Base-by-base conservation (phyloP, 1,140 invertebrate species). In the Bombus confusus region DNA sequence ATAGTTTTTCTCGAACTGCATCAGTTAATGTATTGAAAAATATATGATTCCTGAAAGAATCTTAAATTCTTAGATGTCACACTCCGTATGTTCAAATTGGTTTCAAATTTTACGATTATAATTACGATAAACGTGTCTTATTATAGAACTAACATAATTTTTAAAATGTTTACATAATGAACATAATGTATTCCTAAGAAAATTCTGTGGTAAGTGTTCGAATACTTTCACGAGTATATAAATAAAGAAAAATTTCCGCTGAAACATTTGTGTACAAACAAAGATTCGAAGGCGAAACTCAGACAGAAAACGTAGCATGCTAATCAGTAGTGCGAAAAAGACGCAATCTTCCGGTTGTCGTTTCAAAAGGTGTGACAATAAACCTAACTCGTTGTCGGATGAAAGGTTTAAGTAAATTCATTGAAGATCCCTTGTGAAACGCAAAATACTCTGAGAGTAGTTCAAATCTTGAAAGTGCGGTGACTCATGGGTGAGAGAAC, bases 261-360 rank as follows among this genome's bases (percentile, higher is more conserved):
- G 28, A 62, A n/a, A n/a, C 59, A 3, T 62, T 66, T 34, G 2
- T 13, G 15, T 31, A 34, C 1, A 68, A 15, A 15, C 15, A 68
- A 68, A 62, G 68, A 62, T 69, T 75, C 18, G 39, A 77, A 66
- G 41, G n/a, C 10, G 59, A 80, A 79, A 77, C 39, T 6, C 28
- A 68, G 13, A 31, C 6, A 57, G 66, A 85, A 87, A 84, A 80
- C 76, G 59, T 76, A 87, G 77, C 86, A 15, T 80, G 71, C 59
- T 72, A 69, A 88, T 77, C 72, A 69, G 69, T 73, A 72, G 43
- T 72, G 73, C 69, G 81, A 86, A 47, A 62, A 90, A 80, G 62
- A 68, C 57, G 73, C 74, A 39, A 87, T 68, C 87, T 77, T 86
- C 79, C 72, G 69, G 59, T 71, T 28, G 62, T 28, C 39, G 41